These are phyloP conservation scores for Halictus rubicundus DNA, from an alignment of 1,140 invertebrate genomes.

Conservation along the genomic window DNA sequence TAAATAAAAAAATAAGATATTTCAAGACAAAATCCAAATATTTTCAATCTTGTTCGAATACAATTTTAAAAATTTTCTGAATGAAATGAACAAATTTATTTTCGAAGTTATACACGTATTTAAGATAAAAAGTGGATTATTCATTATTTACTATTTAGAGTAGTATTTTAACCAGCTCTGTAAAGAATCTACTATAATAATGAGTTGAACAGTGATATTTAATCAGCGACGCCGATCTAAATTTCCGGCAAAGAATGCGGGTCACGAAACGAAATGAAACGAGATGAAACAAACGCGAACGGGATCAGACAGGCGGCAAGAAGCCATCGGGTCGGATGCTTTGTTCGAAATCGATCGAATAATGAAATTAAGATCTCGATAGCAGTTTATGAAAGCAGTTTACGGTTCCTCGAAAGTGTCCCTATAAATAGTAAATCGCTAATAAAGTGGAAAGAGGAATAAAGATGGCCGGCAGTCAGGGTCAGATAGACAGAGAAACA, in stretches of 20 bases:
- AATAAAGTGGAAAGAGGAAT: conserved; percentile 7
- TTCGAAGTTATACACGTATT: no score
- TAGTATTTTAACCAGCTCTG: no score
- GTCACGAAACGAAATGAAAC: background rate
- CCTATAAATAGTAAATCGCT: conserved; percentile 13
- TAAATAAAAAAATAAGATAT: no score
- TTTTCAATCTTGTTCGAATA: no score
- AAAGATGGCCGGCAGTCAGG: background rate
- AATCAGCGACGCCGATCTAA: no score
- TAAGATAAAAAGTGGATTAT: no score
- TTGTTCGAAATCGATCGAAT: background rate
- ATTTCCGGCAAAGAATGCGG: background rate
- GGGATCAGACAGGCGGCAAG: background rate
- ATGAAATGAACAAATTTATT: no score
- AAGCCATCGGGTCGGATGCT: background rate
- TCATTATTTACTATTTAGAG: no score
- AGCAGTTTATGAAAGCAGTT: background rate
- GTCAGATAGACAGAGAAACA: background rate
- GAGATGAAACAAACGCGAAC: background rate
- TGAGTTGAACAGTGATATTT: no score
- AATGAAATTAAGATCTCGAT: background rate
- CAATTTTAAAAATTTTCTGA: no score
- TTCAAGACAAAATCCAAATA: no score
- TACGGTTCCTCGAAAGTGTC: background rate
- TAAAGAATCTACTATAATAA: no score